phyloP scores from a whole-genome alignment of 2,113 vertebrate species.

The Chionis minor region DNA sequence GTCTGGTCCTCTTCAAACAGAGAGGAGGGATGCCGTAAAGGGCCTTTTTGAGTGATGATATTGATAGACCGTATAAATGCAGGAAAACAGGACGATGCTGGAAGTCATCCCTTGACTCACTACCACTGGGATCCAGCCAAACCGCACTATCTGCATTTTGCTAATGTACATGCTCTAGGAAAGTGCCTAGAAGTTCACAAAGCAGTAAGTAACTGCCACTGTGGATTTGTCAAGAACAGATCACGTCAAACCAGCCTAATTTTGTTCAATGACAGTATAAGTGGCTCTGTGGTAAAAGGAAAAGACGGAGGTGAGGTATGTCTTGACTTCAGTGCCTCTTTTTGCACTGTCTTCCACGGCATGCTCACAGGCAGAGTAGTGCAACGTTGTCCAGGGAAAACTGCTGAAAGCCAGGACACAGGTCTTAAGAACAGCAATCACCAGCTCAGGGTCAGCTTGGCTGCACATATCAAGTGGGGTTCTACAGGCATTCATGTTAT shows the following conservation, averaged over 20 bases:
- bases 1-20: not conserved
- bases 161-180: not conserved
- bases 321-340: not conserved
- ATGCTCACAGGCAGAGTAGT: not conserved
- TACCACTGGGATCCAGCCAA: not conserved
- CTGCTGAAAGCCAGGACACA: not conserved
- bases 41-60: not conserved
- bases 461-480: fast-evolving
- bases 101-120: not conserved
- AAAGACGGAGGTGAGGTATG: not conserved
- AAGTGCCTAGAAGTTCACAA: not conserved
- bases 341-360: not conserved
- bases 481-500: not conserved
- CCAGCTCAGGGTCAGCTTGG: not conserved
- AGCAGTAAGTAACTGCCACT: not conserved
- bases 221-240: not conserved
- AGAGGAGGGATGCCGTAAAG: not conserved
- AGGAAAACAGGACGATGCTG: not conserved
- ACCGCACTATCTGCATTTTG: not conserved
- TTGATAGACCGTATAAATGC: not conserved
- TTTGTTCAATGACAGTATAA: not conserved
- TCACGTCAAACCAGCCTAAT: not conserved
- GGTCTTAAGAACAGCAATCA: not conserved
- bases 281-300: not conserved
- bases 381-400: not conserved